phyloP scores from a whole-genome alignment of 2,113 vertebrate species.

The Todiramphus chloris region DNA sequence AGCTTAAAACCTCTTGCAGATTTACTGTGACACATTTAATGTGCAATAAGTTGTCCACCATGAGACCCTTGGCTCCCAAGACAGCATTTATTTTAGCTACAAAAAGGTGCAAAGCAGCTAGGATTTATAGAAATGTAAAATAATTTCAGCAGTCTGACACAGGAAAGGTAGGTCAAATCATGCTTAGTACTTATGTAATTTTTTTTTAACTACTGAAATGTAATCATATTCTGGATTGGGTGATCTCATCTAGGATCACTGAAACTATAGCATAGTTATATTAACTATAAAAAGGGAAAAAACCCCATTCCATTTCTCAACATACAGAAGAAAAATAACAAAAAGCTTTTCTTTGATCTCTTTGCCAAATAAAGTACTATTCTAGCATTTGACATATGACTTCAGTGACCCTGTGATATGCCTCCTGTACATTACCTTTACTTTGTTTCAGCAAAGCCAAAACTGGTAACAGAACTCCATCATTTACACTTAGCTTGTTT shows the following conservation, averaged over 20 bases:
- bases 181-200: slow-evolving; percentile 55
- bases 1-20: slow-evolving; percentile 13
- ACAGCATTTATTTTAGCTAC: slow-evolving; percentile 14
- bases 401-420: slow-evolving; percentile 56
- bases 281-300: slow-evolving; percentile 27
- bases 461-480: slow-evolving; percentile 70
- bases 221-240: slow-evolving; percentile 27
- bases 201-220: slow-evolving; percentile 66
- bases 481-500: slow-evolving; percentile 60
- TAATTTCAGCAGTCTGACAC: slow-evolving; percentile 51
- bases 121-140: slow-evolving; percentile 35
- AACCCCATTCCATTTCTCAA: background rate
- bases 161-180: slow-evolving; percentile 51
- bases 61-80: slow-evolving; percentile 36
- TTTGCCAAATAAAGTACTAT: slow-evolving; percentile 58
- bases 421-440: slow-evolving; percentile 54
- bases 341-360: slow-evolving; percentile 63
- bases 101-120: background rate
- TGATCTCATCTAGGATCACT: slow-evolving; percentile 66
- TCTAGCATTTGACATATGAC: slow-evolving; percentile 61
- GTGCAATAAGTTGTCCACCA: slow-evolving; percentile 42
- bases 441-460: slow-evolving; percentile 66
- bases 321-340: slow-evolving; percentile 39
- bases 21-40: slow-evolving; percentile 26
- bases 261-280: slow-evolving; percentile 13